Conservation (phyloP, 2,888 invertebrate species). For the Tenthredo mesomela region DNA sequence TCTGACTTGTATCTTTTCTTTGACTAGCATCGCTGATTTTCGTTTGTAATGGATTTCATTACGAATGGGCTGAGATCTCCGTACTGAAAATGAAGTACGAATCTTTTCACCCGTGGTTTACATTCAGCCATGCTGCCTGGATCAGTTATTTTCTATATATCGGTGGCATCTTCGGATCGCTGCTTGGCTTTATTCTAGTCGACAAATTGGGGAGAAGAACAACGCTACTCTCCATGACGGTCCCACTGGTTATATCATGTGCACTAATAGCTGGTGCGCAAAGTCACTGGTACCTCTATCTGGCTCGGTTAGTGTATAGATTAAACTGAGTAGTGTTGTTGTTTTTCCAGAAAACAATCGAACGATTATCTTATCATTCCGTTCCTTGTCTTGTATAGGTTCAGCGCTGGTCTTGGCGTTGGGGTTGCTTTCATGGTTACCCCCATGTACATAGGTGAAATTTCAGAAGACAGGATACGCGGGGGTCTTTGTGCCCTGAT, state of each 20-base stretch:
- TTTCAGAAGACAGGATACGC: conserved; percentile 59
- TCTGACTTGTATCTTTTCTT: background rate
- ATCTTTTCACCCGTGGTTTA: conserved; percentile 28
- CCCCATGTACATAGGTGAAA: conserved; percentile 55
- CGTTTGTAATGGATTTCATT: conserved; percentile 52
- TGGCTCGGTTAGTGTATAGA: conserved; percentile 35
- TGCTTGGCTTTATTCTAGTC: conserved; percentile 52
- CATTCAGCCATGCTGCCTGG: conserved; percentile 54
- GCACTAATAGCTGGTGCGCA: conserved; percentile 51
- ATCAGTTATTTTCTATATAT: conserved; percentile 49
- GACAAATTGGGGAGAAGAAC: conserved; percentile 61
- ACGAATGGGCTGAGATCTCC: conserved; percentile 47
- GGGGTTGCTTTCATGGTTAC: conserved; percentile 15
- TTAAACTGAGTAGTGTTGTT: background rate
- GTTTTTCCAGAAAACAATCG: background rate
- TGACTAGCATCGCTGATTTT: conserved; percentile 40
- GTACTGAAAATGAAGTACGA: background rate
- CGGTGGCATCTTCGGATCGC: conserved; percentile 58
- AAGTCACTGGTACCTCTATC: conserved; percentile 51
- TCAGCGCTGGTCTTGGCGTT: background rate
- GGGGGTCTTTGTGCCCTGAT: conserved; percentile 58
- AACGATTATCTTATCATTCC: background rate
- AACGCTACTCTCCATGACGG: conserved; percentile 51
- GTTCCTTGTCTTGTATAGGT: background rate
- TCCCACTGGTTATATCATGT: conserved; percentile 57